phyloP scores from a whole-genome alignment of 2,797 vertebrate genomes.

The Etheostoma nigrum region DNA sequence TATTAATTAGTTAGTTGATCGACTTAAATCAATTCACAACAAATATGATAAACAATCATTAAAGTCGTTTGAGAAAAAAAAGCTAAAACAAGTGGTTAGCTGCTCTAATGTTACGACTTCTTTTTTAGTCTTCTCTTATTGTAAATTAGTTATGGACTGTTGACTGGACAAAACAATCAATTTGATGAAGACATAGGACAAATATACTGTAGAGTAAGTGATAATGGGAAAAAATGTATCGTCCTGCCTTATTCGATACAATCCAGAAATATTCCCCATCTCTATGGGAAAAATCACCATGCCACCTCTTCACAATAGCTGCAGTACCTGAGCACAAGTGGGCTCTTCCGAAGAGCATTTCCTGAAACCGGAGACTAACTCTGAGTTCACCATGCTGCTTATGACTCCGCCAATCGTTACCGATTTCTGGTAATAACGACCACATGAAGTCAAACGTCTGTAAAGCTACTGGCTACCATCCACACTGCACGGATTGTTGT shows the following conservation, averaged over 20 bases:
- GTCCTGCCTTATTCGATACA: not conserved
- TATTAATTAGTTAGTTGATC: not conserved
- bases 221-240: not conserved
- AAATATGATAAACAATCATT: not conserved
- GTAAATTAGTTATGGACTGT: not conserved
- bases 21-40: not conserved
- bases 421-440: conserved; percentile 2
- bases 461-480: not conserved
- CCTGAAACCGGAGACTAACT: conserved; percentile 57
- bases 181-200: too few relatives aligned
- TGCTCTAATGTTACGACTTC: not conserved
- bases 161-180: not conserved
- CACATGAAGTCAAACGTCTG: not conserved
- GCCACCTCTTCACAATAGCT: conserved; percentile 34
- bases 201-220: not conserved
- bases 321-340: conserved; percentile 33
- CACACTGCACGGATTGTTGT: not conserved
- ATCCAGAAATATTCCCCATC: not conserved
- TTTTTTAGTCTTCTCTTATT: not conserved
- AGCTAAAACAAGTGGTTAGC: not conserved
- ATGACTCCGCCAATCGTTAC: conserved; percentile 22
- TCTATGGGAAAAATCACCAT: not conserved
- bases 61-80: not conserved
- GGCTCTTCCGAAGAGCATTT: conserved; percentile 46
- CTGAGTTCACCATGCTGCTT: conserved; percentile 31